Conservation (phyloP, 1,140 invertebrate genomes). For the Odontomachus brunneus region DNA sequence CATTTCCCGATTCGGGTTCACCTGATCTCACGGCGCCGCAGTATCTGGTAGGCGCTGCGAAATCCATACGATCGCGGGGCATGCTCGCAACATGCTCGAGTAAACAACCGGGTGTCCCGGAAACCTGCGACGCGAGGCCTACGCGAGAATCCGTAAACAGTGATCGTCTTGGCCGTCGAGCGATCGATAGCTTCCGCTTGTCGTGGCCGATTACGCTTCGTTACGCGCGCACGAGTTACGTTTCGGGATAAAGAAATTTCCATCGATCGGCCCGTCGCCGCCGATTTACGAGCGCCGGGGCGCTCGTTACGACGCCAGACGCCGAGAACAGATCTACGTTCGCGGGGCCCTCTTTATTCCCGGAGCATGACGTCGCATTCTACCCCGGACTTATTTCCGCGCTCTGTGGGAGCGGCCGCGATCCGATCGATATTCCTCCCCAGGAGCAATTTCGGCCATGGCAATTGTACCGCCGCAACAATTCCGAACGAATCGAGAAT, state of each 20-base stretch:
- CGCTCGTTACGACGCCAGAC: constrained; percentile 16
- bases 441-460: constrained; percentile 58
- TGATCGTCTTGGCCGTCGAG: not conserved
- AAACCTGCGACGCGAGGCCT: constrained; percentile 15
- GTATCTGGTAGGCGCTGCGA: constrained; percentile 15
- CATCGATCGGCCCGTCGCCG: not conserved
- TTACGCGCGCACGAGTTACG: not conserved
- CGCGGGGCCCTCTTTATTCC: constrained; percentile 12
- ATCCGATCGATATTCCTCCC: constrained; percentile 60
- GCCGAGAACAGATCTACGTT: constrained; percentile 19
- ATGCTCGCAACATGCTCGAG: constrained; percentile 11
- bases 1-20: constrained; percentile 28
- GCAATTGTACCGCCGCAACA: constrained; percentile 51
- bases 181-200: no score
- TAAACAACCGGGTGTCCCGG: constrained; percentile 40
- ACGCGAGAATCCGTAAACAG: constrained; percentile 42
- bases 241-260: not conserved
- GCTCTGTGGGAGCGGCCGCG: constrained; percentile 14
- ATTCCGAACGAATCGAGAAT: constrained; percentile 41
- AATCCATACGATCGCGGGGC: constrained; percentile 28
- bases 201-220: not conserved
- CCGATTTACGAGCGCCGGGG: constrained; percentile 34
- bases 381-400: constrained; percentile 29
- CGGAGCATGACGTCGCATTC: constrained; percentile 20
- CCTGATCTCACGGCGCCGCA: not conserved